Percentiles rank a stretch among this genome's conserved stretches.
Conservation (phyloP, 2,797 vertebrate species). For the Mus spretus region DNA sequence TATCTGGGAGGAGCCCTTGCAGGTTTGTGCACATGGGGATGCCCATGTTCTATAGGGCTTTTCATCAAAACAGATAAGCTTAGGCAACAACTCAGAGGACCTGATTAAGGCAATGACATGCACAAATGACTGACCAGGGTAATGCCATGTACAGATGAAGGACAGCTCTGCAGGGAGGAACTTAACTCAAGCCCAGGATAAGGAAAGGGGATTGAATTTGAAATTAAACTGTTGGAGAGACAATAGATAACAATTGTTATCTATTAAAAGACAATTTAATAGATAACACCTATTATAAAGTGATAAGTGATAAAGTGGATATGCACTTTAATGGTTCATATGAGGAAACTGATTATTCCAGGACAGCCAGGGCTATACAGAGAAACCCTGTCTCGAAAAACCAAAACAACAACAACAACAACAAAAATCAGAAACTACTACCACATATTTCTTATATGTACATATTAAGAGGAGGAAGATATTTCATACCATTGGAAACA, state of each 20-base stretch:
- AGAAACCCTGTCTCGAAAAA: too few relatives aligned
- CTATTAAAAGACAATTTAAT: background rate
- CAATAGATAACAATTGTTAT: background rate
- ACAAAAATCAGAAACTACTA: background rate
- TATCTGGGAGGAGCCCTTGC: background rate
- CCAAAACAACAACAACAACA: too few relatives aligned
- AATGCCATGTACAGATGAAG: background rate
- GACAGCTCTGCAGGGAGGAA: background rate
- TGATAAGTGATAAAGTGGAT: background rate
- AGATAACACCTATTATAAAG: background rate
- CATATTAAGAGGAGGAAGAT: background rate
- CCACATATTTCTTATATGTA: background rate
- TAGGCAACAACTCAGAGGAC: too few relatives aligned
- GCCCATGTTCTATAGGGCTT: accelerated
- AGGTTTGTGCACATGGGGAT: accelerated
- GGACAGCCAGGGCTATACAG: too few relatives aligned
- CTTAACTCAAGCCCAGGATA: too few relatives aligned
- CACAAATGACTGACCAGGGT: accelerated
- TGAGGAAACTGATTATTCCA: background rate
- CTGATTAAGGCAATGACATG: background rate
- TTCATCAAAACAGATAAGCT: background rate
- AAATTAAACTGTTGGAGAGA: background rate
- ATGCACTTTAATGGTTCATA: background rate
- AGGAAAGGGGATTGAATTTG: background rate
- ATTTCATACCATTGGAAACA: background rate